Base-by-base conservation (phyloP, 1,140 invertebrate genomes). In the Leptonema lineaticorne region DNA sequence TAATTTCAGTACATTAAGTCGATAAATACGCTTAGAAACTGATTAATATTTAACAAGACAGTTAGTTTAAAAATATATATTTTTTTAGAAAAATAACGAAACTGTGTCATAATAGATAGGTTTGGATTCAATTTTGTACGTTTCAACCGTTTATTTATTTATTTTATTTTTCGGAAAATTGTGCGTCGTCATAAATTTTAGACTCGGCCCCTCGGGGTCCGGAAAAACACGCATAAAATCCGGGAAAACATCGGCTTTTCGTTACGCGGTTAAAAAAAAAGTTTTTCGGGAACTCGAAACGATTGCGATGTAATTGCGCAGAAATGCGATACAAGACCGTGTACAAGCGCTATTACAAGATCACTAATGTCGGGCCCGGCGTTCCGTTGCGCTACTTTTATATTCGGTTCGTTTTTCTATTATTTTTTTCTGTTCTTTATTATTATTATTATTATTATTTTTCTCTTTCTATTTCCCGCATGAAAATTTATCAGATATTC, bases 291-390 rank as follows among this genome's bases (percentile, higher is more conserved):
- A 7, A 20, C 24, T 53, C 14, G n/a, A n/a, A 22, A 11, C 22
- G 50, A 53, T 53, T 53, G 50, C 27, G 50, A 22, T 11, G 50
- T 53, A 53, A 53, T 53, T 53, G 50, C 22, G 18, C 50, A 53
- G 50, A 53, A 53, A 53, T 53, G 50, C 22, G 50, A 53, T 26
- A 53, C 22, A 53, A 53, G 50, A 24, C 22, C 22, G 11, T 24
- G 22, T 11, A 11, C 50, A 8, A 53, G 9, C 20, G 20, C 4
- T 26, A 26, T 41, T 14, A 53, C 50, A 26, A 26, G 37, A 45
- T 16, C 37, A 45, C 37, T 45, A 45, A 45, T 16, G 14, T 45
- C 37, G 4, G 14, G 11, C 37, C 3, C n/a, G n/a, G n/a, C n/a
- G n/a, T n/a, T n/a, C n/a, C n/a, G n/a, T n/a, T n/a, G n/a, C n/a